Evolutionary conservation across 2,797 vertebrate genomes (phyloP).

Genomic region (Lutjanus campechanus): DNA sequence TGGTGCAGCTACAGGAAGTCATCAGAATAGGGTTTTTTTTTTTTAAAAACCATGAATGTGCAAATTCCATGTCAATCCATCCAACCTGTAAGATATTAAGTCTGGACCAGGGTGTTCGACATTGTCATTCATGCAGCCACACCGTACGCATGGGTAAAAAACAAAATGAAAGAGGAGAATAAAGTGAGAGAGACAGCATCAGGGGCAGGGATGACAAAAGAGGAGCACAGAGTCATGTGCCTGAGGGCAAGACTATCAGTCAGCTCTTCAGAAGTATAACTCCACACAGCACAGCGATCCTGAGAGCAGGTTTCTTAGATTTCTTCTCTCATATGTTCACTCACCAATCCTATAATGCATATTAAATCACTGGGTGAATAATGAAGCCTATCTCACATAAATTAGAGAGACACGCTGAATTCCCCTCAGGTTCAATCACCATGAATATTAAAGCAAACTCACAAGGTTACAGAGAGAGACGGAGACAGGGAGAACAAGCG

Average conservation of each 20-base stretch:
- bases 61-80: background rate
- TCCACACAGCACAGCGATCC: constrained; percentile 19
- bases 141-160: background rate
- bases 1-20: background rate
- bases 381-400: constrained; percentile 81
- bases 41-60: background rate
- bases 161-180: constrained; percentile 4
- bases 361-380: constrained; percentile 81
- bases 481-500: constrained; percentile 43
- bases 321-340: constrained; percentile 54
- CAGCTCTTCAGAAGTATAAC: constrained; percentile 60
- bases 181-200: constrained; percentile 5
- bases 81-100: background rate
- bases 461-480: constrained; percentile 68
- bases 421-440: constrained; percentile 75
- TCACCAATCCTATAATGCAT: constrained; percentile 67
- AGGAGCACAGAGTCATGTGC: constrained; percentile 16
- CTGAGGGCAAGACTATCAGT: constrained; percentile 53
- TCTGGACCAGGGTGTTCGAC: background rate
- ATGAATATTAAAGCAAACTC: constrained; percentile 83
- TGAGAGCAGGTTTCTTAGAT: constrained; percentile 46
- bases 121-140: constrained; percentile 1
- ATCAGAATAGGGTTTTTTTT: background rate
- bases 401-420: constrained; percentile 77
- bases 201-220: constrained; percentile 37